phyloP scores from a whole-genome alignment of 2,888 invertebrate genomes.

The Caenorhabditis doughertyi region DNA sequence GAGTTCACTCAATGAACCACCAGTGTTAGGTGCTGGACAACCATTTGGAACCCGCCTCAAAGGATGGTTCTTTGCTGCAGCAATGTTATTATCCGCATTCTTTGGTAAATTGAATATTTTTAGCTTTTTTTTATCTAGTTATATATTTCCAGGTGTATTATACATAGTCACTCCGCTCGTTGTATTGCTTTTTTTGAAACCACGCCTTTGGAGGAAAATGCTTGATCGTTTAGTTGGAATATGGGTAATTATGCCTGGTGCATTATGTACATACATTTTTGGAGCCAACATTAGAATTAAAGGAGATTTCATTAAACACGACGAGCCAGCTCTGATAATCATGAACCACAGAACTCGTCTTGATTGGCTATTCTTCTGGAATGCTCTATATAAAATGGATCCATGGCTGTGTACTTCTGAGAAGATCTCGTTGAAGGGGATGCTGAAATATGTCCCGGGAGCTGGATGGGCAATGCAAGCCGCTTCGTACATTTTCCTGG shows the following conservation, averaged over 20 bases:
- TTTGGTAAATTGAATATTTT: constrained; percentile 65
- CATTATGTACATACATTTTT: constrained; percentile 76
- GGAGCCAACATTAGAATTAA: constrained; percentile 75
- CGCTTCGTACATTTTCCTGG: constrained; percentile 90
- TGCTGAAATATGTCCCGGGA: constrained; percentile 77
- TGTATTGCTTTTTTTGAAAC: constrained; percentile 73
- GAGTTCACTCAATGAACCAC: constrained; percentile 73
- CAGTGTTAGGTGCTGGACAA: constrained; percentile 70
- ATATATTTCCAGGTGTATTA: constrained; percentile 67
- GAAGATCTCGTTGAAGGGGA: constrained; percentile 90
- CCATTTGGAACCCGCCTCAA: constrained; percentile 68
- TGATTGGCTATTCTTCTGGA: constrained; percentile 95
- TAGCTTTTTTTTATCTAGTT: not conserved
- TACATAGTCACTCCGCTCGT: constrained; percentile 80
- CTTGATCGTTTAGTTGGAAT: constrained; percentile 79
- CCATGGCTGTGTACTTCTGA: constrained; percentile 85
- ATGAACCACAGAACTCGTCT: constrained; percentile 90
- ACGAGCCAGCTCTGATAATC: constrained; percentile 89
- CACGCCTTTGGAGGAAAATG: constrained; percentile 65
- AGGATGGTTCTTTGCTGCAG: constrained; percentile 72
- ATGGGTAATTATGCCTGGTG: constrained; percentile 81
- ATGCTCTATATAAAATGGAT: constrained; percentile 88
- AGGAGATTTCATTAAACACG: constrained; percentile 83
- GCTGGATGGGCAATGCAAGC: constrained; percentile 89
- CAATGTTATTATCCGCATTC: constrained; percentile 77